phyloP scores from a whole-genome alignment of 2,113 vertebrate genomes.

The Empidonax alnorum region DNA sequence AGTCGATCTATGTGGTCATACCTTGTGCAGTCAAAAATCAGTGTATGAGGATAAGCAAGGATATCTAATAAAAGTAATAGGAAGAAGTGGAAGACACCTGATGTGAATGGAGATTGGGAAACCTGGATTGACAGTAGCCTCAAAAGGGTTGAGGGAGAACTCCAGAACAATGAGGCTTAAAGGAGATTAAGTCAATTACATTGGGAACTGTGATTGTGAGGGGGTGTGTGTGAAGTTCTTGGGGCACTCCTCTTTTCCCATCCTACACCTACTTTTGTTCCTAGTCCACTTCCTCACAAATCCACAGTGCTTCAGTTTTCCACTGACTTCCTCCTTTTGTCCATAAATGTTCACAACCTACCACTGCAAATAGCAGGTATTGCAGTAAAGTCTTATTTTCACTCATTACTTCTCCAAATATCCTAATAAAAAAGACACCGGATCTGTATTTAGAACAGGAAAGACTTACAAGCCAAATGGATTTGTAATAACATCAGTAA shows the following conservation, averaged over 20 bases:
- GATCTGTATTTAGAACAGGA: slow-evolving; percentile 28
- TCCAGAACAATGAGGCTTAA: background rate
- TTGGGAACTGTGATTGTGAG: background rate
- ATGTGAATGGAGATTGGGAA: background rate
- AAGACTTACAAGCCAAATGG: slow-evolving; percentile 1
- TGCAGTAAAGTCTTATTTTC: background rate
- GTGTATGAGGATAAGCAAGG: background rate
- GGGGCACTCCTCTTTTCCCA: background rate
- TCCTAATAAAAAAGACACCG: background rate
- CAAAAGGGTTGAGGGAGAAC: background rate
- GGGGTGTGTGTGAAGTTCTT: background rate
- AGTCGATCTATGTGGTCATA: background rate
- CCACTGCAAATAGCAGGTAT: background rate
- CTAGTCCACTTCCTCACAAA: background rate
- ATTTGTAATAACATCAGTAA: slow-evolving; percentile 25
- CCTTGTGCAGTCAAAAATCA: background rate
- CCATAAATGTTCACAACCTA: background rate
- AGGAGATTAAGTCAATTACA: background rate
- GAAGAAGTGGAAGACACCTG: background rate
- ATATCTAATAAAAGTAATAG: background rate
- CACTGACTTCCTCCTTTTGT: background rate
- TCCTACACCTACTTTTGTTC: background rate
- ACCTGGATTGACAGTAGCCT: background rate
- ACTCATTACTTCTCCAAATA: background rate
- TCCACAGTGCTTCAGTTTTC: background rate